Conservation (phyloP, 2,113 vertebrate species). For the Tragulus kanchil region DNA sequence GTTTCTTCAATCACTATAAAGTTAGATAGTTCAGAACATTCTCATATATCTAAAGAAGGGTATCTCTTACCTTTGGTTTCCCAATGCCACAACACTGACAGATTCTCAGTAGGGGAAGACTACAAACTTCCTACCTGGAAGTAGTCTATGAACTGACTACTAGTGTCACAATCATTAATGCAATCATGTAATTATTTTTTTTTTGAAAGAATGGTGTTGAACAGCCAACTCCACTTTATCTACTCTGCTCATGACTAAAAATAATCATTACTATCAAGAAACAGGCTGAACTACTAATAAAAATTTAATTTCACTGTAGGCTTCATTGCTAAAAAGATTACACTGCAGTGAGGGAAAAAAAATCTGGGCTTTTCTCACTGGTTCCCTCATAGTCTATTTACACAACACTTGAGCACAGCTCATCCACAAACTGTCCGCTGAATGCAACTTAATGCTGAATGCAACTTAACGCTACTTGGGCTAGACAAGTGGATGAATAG, state of each 20-base stretch:
- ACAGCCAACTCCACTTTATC: constrained; percentile 47
- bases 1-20: constrained; percentile 14
- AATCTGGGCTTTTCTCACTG: neutral
- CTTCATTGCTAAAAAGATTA: constrained; percentile 51
- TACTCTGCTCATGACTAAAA: constrained; percentile 41
- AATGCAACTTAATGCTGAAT: constrained; percentile 34
- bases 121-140: neutral
- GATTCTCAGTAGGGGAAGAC: neutral
- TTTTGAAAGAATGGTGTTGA: constrained; percentile 33
- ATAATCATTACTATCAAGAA: constrained; percentile 58
- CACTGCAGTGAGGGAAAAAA: neutral
- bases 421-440: constrained; percentile 22
- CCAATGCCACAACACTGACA: constrained; percentile 31
- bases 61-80: constrained; percentile 31
- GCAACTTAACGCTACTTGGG: neutral
- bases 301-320: constrained; percentile 48
- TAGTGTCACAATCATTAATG: constrained; percentile 38
- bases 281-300: constrained; percentile 52
- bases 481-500: constrained; percentile 37
- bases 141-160: neutral
- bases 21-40: constrained; percentile 37
- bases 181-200: neutral
- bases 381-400: constrained; percentile 54
- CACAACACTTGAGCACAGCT: constrained; percentile 43
- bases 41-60: constrained; percentile 1